Percentiles rank a stretch among this genome's conserved stretches.
phyloP scores from a whole-genome alignment of 64 coral and sea anemone genomes.

The Dendronephthya gigantea region DNA sequence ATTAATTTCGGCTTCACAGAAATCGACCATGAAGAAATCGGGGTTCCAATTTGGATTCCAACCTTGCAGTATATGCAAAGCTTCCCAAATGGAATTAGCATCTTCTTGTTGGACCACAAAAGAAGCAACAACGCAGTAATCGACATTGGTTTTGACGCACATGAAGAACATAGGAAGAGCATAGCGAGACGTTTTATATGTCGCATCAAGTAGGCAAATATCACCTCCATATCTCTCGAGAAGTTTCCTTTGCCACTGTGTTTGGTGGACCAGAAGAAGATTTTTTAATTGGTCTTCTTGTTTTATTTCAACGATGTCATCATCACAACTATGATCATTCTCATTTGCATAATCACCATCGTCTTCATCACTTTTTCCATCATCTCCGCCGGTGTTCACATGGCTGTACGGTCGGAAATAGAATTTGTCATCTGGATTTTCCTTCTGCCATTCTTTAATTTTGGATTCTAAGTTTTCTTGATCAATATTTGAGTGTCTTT shows the following conservation, averaged over 20 bases:
- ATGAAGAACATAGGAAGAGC: constrained; percentile 45
- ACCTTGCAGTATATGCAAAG: not conserved
- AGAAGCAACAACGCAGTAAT: constrained; percentile 43
- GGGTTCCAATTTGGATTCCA: constrained; percentile 24
- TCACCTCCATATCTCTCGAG: not conserved
- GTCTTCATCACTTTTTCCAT: not conserved
- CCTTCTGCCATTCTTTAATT: constrained; percentile 27
- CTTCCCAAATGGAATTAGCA: constrained; percentile 17
- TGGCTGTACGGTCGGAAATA: not conserved
- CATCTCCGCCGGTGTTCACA: not conserved
- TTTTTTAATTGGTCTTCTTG: not conserved
- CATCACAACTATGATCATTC: not conserved
- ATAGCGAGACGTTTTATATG: constrained; percentile 45
- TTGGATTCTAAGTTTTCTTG: constrained; percentile 26
- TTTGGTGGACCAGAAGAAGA: constrained; percentile 18
- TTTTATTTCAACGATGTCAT: not conserved
- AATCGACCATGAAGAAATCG: constrained; percentile 17
- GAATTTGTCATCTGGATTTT: constrained; percentile 7
- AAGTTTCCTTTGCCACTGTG: not conserved
- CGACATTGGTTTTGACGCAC: constrained; percentile 43
- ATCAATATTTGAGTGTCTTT: constrained; percentile 25
- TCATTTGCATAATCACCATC: too few species aligned
- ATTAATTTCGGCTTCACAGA: constrained; percentile 40
- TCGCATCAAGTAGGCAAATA: constrained; percentile 39
- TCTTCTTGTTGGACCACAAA: constrained; percentile 38